These are phyloP conservation scores for Morinoia aosen DNA, from an alignment of 2,888 invertebrate genomes.

Conservation along the genomic window DNA sequence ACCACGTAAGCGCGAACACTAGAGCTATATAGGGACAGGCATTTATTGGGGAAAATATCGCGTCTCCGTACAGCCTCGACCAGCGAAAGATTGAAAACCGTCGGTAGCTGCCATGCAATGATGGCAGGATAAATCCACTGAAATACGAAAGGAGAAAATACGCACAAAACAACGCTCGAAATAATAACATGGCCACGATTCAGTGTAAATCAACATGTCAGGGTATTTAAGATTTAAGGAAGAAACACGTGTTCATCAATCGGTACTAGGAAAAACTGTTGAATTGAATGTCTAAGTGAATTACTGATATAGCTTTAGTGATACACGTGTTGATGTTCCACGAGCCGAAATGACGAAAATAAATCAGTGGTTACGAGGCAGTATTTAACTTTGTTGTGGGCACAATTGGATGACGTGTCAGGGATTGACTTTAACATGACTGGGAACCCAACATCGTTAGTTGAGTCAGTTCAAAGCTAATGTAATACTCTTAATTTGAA, in stretches of 20 bases:
- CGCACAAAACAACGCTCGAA: neutral
- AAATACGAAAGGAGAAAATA: neutral
- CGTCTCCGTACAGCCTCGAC: too few relatives aligned
- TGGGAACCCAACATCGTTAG: too few relatives aligned
- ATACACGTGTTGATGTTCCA: neutral
- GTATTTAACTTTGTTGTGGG: neutral
- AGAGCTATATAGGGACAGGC: too few relatives aligned
- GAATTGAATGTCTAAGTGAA: too few relatives aligned
- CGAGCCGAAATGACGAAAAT: neutral
- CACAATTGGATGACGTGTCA: neutral
- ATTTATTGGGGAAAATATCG: too few relatives aligned
- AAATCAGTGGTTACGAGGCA: neutral
- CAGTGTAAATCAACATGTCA: neutral
- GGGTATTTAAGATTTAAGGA: neutral
- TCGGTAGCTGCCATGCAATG: too few relatives aligned
- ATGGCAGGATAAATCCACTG: neutral
- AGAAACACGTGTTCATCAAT: neutral
- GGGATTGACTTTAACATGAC: neutral
- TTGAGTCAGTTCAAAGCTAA: too few relatives aligned
- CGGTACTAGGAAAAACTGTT: too few relatives aligned
- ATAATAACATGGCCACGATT: neutral
- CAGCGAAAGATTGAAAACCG: too few relatives aligned
- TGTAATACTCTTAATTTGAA: too few relatives aligned
- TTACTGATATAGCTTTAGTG: neutral
- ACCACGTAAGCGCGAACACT: too few relatives aligned